A percentile compares a stretch with the other conserved stretches of the same genome.
Evolutionary conservation across 2,888 invertebrate genomes (phyloP).

Genomic region (Eucera pruinosa): DNA sequence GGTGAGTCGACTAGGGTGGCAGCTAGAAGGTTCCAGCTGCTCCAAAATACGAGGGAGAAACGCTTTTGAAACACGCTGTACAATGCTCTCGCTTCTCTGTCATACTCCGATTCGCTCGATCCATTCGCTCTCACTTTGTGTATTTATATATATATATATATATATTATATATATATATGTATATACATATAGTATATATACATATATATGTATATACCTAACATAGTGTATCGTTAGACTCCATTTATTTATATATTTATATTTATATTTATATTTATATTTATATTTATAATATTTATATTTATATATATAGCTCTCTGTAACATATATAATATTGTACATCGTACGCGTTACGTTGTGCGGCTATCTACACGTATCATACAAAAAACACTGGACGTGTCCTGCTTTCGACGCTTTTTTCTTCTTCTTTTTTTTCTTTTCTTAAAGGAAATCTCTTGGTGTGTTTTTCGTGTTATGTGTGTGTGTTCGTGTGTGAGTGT

Average conservation of each 20-base stretch:
- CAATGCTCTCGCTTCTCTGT: slow-evolving; percentile 34
- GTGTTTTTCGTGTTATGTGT: neutral
- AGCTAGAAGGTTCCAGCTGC: slow-evolving; percentile 20
- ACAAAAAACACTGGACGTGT: slow-evolving; percentile 77
- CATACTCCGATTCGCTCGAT: slow-evolving; percentile 13
- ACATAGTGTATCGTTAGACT: slow-evolving; percentile 75
- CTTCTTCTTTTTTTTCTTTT: too few species aligned
- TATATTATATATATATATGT: slow-evolving; percentile 73
- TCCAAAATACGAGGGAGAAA: neutral
- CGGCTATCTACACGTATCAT: slow-evolving; percentile 83
- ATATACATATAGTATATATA: slow-evolving; percentile 53
- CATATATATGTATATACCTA: slow-evolving; percentile 70
- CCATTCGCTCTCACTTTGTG: slow-evolving; percentile 22
- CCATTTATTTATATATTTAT: slow-evolving; percentile 75
- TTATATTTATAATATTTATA: slow-evolving; percentile 70
- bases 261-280: slow-evolving; percentile 71
- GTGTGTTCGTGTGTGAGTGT: too few species aligned
- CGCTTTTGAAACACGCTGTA: slow-evolving; percentile 69
- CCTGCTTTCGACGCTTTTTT: slow-evolving; percentile 67
- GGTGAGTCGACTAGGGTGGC: slow-evolving; percentile 14
- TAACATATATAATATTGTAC: slow-evolving; percentile 81
- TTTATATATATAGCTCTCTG: slow-evolving; percentile 76
- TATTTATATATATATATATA: slow-evolving; percentile 70
- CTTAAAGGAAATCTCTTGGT: slow-evolving; percentile 32
- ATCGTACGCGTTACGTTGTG: slow-evolving; percentile 79